Percentiles rank a stretch among this genome's conserved stretches.
phyloP scores from a whole-genome alignment of 1,140 invertebrate genomes.

The Eubasilissa regina region DNA sequence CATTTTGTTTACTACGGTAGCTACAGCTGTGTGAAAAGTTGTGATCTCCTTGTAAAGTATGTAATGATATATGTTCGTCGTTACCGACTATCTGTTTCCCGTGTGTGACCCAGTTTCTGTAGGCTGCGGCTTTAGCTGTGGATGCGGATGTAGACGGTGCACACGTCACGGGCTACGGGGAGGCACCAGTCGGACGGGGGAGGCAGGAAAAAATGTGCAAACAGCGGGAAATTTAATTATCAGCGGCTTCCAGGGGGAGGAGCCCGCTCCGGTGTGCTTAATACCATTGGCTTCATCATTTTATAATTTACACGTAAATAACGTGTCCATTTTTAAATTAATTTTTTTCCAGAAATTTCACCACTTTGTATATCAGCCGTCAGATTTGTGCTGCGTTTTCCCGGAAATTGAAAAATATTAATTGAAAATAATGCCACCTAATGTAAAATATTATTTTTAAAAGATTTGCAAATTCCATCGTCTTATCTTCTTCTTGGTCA shows the following conservation, averaged over 20 bases:
- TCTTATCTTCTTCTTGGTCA: too few species aligned
- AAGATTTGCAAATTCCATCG: too few species aligned
- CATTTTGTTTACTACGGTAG: too few species aligned
- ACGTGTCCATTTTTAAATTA: neutral
- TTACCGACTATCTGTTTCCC: neutral
- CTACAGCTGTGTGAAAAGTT: too few species aligned
- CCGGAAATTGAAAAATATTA: too few species aligned
- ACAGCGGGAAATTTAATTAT: conserved; percentile 39
- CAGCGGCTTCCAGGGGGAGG: conserved; percentile 4
- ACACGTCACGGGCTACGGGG: conserved; percentile 20
- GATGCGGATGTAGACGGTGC: conserved; percentile 1
- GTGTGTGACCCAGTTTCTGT: conserved; percentile 25
- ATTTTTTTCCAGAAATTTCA: neutral
- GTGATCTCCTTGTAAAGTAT: too few species aligned
- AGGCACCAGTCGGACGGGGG: neutral
- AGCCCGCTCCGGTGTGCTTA: neutral
- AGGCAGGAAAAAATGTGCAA: conserved; percentile 23
- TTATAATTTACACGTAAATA: conserved; percentile 38
- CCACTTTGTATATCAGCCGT: conserved; percentile 5
- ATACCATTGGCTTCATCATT: conserved; percentile 18
- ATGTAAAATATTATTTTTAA: too few species aligned
- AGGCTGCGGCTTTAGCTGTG: too few species aligned
- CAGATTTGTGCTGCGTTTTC: neutral
- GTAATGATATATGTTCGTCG: too few species aligned
- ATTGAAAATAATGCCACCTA: too few species aligned